Evolutionary conservation across 2,888 invertebrate genomes (phyloP).

Genomic region (Epistrophe eligans): DNA sequence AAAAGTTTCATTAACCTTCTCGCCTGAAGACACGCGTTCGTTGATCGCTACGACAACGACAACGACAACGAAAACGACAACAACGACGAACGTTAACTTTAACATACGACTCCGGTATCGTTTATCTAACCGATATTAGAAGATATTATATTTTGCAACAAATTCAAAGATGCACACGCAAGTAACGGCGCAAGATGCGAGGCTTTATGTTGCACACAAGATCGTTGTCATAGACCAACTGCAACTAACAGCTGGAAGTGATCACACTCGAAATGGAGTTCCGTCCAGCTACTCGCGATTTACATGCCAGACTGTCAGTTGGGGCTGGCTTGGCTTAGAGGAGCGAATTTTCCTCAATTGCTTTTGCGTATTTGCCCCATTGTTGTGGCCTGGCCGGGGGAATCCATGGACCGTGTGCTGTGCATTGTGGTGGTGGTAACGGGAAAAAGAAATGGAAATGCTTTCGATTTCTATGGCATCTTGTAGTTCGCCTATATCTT

Average conservation of each 20-base stretch:
- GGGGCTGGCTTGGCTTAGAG: constrained; percentile 57
- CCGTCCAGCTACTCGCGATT: constrained; percentile 74
- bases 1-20: constrained; percentile 73
- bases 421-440: constrained; percentile 64
- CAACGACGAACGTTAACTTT: not conserved
- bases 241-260: constrained; percentile 70
- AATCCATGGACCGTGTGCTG: constrained; percentile 39
- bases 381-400: constrained; percentile 51
- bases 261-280: constrained; percentile 61
- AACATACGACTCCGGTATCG: constrained; percentile 57
- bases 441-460: constrained; percentile 75
- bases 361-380: constrained; percentile 50
- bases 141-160: constrained; percentile 63
- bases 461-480: constrained; percentile 76
- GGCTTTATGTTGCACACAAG: constrained; percentile 50
- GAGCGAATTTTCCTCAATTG: constrained; percentile 66
- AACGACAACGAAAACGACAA: not conserved
- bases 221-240: constrained; percentile 69
- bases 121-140: constrained; percentile 67
- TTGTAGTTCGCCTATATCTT: constrained; percentile 27
- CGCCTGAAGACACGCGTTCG: constrained; percentile 60
- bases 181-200: constrained; percentile 30
- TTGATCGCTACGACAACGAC: constrained; percentile 54
- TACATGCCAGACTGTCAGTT: constrained; percentile 72
- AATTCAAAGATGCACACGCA: constrained; percentile 53